A percentile compares a stretch with the other conserved stretches of the same genome.
These are phyloP conservation scores for Urophycis tenuis DNA, from an alignment of 2,797 vertebrate genomes.

Conservation along the genomic window DNA sequence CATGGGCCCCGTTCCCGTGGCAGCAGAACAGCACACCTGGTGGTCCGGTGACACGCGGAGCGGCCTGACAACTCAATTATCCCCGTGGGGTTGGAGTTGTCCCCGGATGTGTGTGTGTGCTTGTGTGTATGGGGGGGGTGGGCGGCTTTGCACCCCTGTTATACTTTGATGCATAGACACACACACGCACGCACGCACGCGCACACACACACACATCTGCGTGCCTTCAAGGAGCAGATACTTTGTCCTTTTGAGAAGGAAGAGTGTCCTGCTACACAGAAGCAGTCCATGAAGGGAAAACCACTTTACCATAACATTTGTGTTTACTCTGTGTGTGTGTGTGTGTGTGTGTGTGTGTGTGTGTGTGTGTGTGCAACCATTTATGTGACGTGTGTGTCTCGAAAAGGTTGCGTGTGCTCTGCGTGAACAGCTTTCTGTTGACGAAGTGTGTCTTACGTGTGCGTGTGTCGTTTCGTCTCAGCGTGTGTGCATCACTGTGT, in stretches of 20 bases:
- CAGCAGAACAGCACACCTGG: slow-evolving; percentile 23
- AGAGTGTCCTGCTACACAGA: too few species aligned
- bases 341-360: slow-evolving; percentile 4
- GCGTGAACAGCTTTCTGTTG: not conserved
- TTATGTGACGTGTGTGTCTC: not conserved
- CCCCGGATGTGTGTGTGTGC: too few species aligned
- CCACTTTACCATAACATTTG: not conserved
- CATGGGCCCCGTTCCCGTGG: slow-evolving; percentile 39
- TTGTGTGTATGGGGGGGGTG: too few species aligned
- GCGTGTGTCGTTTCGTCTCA: not conserved
- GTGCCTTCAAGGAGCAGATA: too few species aligned
- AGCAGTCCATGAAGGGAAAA: too few species aligned
- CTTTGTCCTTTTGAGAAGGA: too few species aligned
- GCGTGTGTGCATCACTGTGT: not conserved
- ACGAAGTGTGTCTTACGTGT: not conserved
- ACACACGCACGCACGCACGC: too few species aligned
- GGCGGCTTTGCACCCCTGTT: too few species aligned
- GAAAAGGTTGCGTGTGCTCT: not conserved
- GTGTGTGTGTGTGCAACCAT: not conserved
- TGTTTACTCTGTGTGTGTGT: not conserved
- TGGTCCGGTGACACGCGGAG: slow-evolving; percentile 32
- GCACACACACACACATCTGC: too few species aligned
- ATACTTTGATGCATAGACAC: too few species aligned
- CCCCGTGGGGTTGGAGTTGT: slow-evolving; percentile 14
- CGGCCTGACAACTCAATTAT: slow-evolving; percentile 47